Conservation (phyloP, 2,888 invertebrate species). For the Caenorhabditis sp. region DNA sequence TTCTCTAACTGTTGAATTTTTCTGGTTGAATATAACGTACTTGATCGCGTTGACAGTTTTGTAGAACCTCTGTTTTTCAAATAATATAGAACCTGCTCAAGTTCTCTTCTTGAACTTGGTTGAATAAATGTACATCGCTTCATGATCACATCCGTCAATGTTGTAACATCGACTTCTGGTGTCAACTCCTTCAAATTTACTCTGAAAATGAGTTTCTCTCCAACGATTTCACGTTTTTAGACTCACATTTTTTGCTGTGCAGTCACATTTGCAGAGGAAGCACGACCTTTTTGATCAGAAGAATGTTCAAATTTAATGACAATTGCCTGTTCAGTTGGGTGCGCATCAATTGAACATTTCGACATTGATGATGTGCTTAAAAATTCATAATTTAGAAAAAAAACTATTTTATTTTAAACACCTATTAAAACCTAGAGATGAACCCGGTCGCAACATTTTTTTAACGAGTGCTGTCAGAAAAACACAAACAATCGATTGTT, state of each 20-base stretch:
- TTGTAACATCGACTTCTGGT: conserved; percentile 81
- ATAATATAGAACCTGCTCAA: conserved; percentile 87
- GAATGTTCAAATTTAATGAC: conserved; percentile 84
- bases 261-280: conserved; percentile 17
- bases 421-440: conserved; percentile 40
- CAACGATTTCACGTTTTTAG: no score
- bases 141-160: conserved; percentile 84
- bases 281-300: conserved; percentile 6
- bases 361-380: conserved; percentile 15
- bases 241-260: conserved; percentile 47
- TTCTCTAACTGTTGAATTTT: no score
- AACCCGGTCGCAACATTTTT: conserved; percentile 31
- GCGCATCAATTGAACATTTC: conserved; percentile 79
- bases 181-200: conserved; percentile 84
- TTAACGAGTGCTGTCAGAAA: background rate
- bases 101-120: conserved; percentile 82
- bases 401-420: conserved; percentile 5
- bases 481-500: background rate
- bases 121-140: conserved; percentile 84
- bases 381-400: background rate
- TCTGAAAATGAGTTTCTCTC: no score
- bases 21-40: no score
- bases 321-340: conserved; percentile 86
- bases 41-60: conserved; percentile 17
- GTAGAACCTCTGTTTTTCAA: conserved; percentile 78